Conservation (phyloP, 2,797 vertebrate genomes). For the Myotis pilosus region DNA sequence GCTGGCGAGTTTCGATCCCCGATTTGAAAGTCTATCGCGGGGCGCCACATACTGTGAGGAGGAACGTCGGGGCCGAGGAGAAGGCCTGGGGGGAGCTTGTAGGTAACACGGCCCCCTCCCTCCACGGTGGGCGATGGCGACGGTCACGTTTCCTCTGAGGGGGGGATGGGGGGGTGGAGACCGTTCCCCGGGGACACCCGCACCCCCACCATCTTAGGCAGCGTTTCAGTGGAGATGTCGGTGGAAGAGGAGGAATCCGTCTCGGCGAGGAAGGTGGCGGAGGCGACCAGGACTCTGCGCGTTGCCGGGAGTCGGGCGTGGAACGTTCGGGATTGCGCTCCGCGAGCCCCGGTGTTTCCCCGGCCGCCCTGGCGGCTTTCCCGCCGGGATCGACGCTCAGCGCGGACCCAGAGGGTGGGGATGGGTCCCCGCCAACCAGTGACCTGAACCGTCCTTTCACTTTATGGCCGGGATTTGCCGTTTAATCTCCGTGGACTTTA, state of each 20-base stretch:
- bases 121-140: not conserved
- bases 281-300: not conserved
- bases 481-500: conserved; percentile 7
- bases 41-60: not conserved
- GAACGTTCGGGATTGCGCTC: not conserved
- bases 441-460: not conserved
- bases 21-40: not conserved
- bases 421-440: not conserved
- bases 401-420: not conserved
- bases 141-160: accelerated
- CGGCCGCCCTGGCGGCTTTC: too few species aligned
- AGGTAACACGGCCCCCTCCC: not conserved
- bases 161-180: accelerated
- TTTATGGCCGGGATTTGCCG: not conserved
- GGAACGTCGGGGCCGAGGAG: not conserved
- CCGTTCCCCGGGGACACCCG: not conserved
- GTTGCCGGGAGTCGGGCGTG: accelerated
- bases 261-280: not conserved
- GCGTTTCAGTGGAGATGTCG: not conserved
- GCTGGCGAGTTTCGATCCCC: not conserved
- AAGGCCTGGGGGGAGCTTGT: not conserved
- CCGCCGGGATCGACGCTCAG: not conserved
- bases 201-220: not conserved
- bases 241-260: not conserved
- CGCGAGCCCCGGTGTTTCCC: not conserved